Evolutionary conservation across 37 sponge, comb jelly and placozoan genomes (phyloP), one percentile per base, ranked within the genome.

Genomic region (Halisarca cf. caerulea): DNA sequence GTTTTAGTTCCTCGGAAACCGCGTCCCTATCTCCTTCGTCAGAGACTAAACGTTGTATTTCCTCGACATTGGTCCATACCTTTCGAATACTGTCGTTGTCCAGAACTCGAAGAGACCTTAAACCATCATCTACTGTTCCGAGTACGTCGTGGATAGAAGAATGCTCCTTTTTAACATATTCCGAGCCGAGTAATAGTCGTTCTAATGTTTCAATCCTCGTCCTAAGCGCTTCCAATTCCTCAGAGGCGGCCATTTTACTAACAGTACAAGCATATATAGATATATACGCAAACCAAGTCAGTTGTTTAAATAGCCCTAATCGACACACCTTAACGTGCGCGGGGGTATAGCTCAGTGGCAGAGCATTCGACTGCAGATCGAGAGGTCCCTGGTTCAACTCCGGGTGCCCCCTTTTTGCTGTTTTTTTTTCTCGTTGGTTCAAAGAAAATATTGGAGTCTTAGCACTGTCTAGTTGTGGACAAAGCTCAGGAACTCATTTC

Each of bases 351-450:
- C 77, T 74, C 77, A 74, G 77, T 74, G 77, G 77, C 41, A 74
- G 77, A 74, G 77, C 77, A 74, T 74, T 74, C 77, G 77, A 74
- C 77, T 74, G 77, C 77, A 74, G 77, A 74, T 74, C 77, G 77
- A 74, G 77, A 74, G 77, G 77, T 74, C 77, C 77, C 77, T 40
- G 77, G 77, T 74, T 74, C 77, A 74, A 74, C 21, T 37, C 77
- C 77, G 77, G 77, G 77, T 74, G 77, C 77, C 42, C 77, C 77
- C 77, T 74, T 7, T 43, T 74, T 74, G 38, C 41, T 40, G 38
- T 18, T 6, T 37, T 37, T 40, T 37, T 71, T n/a, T n/a, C n/a
- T n/a, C n/a, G n/a, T n/a, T n/a, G n/a, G n/a, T n/a, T n/a, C n/a
- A n/a, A n/a, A n/a, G n/a, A n/a, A n/a, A n/a, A n/a, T n/a, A n/a